Evolutionary conservation across 2,113 vertebrate genomes (phyloP).

Genomic region (Dicaeum eximium): DNA sequence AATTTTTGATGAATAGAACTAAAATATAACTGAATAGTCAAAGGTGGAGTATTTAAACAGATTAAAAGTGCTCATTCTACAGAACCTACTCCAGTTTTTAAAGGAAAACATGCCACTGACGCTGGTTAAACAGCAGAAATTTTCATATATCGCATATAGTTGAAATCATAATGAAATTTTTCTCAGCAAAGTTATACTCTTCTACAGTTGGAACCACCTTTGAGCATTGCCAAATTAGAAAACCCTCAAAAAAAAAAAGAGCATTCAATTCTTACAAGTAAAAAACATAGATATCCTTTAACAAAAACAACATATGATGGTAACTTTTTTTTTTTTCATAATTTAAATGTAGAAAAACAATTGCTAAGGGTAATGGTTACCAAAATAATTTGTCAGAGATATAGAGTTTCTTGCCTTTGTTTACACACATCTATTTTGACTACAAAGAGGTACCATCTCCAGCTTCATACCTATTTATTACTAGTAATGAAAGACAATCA

Average conservation of each 20-base stretch:
- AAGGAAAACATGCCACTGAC: background rate
- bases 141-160: background rate
- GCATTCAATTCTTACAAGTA: background rate
- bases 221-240: background rate
- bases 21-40: background rate
- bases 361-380: background rate
- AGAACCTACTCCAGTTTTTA: background rate
- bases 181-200: background rate
- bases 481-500: background rate
- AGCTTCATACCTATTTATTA: slow-evolving; percentile 37
- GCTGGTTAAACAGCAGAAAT: background rate
- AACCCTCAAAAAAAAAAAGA: background rate
- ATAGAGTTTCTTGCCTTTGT: background rate
- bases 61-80: background rate
- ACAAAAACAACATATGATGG: background rate
- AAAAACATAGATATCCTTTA: background rate
- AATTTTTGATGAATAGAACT: background rate
- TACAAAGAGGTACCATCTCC: slow-evolving; percentile 8
- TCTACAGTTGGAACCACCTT: background rate
- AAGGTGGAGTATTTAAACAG: background rate
- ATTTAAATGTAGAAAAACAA: background rate
- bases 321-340: background rate
- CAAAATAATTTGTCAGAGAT: background rate
- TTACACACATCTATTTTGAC: background rate
- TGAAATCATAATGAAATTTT: slow-evolving; percentile 13